Evolutionary conservation across 2,113 vertebrate species (phyloP).

Genomic region (Melanerpes formicivorus): DNA sequence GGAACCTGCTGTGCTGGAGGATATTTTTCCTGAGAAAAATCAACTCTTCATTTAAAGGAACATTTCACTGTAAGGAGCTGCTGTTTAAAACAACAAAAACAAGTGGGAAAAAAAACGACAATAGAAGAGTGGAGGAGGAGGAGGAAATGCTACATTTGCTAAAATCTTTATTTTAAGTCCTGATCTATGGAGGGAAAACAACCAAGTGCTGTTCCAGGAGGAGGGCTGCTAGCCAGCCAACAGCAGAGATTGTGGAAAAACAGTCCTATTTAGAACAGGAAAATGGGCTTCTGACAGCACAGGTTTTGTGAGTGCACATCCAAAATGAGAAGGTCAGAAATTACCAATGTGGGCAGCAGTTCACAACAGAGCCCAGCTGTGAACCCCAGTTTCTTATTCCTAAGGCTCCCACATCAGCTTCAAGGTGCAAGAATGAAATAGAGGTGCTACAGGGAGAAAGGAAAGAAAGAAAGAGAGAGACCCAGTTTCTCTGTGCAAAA

Average conservation of each 20-base stretch:
- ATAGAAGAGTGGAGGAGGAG: background rate
- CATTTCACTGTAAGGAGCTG: background rate
- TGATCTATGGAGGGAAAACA: background rate
- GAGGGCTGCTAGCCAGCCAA: background rate
- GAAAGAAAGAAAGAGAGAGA: background rate
- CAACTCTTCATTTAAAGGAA: background rate
- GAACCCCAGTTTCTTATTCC: background rate
- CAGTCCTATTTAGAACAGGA: background rate
- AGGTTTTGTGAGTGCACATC: background rate
- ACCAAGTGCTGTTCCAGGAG: background rate
- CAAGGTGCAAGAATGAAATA: background rate
- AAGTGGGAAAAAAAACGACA: background rate
- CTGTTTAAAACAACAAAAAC: background rate
- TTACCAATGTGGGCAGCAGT: rapidly evolving
- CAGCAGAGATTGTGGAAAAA: background rate
- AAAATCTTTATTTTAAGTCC: background rate
- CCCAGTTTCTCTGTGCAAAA: background rate
- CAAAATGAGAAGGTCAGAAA: background rate
- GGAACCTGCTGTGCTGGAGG: background rate
- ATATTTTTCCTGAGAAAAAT: background rate
- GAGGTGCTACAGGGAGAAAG: background rate
- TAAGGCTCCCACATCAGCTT: background rate
- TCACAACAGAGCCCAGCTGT: background rate
- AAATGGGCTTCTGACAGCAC: background rate
- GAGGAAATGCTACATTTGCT: background rate